A percentile compares a stretch with the other conserved stretches of the same genome.
phyloP scores from a whole-genome alignment of 2,888 invertebrate species.

The Lepetodrilus schrolli region DNA sequence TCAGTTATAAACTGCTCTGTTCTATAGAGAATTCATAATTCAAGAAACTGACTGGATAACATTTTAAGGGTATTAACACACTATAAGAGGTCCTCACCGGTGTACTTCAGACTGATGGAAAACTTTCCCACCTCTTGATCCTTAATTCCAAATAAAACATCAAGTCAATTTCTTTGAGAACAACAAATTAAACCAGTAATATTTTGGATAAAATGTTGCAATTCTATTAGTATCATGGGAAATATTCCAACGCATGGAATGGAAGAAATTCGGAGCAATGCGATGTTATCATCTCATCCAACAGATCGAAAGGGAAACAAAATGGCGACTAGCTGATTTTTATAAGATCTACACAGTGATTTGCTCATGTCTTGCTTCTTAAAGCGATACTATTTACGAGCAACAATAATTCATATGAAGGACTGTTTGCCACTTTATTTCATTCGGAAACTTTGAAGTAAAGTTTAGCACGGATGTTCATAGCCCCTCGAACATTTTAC shows the following conservation, averaged over 20 bases:
- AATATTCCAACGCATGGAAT: background rate
- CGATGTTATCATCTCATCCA: background rate
- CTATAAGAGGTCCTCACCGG: no score
- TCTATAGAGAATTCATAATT: no score
- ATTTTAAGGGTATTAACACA: no score
- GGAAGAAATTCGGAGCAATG: background rate
- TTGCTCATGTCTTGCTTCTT: background rate
- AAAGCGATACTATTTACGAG: slow-evolving; percentile 21
- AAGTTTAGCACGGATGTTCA: slow-evolving; percentile 18
- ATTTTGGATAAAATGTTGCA: background rate
- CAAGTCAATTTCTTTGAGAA: no score
- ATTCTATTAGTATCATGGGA: background rate
- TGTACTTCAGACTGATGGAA: no score
- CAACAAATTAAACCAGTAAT: background rate
- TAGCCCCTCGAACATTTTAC: slow-evolving; percentile 12
- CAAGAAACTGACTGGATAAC: no score
- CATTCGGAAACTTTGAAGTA: slow-evolving; percentile 23
- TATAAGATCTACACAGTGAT: slow-evolving; percentile 13
- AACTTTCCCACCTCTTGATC: no score
- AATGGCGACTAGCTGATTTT: background rate
- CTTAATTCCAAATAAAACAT: no score
- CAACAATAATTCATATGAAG: slow-evolving; percentile 23
- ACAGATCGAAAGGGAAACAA: background rate
- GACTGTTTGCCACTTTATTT: slow-evolving; percentile 19
- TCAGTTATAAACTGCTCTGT: no score